These are phyloP conservation scores for Hemithea aestivaria DNA, from an alignment of 2,888 invertebrate genomes.

Conservation along the genomic window DNA sequence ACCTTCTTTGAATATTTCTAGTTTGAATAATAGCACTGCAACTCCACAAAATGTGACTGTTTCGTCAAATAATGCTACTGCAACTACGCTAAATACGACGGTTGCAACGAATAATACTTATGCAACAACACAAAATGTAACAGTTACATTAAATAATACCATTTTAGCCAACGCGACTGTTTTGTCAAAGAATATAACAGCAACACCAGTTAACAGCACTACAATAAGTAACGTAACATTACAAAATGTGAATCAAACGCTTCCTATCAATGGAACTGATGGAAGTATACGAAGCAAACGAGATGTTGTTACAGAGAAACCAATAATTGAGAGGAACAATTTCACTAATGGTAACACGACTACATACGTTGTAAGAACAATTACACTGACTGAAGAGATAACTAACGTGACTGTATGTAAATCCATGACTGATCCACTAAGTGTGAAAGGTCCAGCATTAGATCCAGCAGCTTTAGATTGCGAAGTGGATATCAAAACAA, in stretches of 20 bases:
- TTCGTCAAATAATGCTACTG: constrained; percentile 1
- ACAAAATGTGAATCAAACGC: too few relatives aligned
- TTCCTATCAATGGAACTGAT: too few relatives aligned
- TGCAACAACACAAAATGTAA: too few relatives aligned
- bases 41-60: constrained; percentile 1
- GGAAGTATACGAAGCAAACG: too few relatives aligned
- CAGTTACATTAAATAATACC: too few relatives aligned
- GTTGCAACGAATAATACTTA: background rate
- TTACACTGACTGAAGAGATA: constrained; percentile 6
- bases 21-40: background rate
- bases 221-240: too few relatives aligned
- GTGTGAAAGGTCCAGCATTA: constrained; percentile 46
- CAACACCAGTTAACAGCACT: too few relatives aligned
- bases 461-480: constrained; percentile 50
- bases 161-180: too few relatives aligned
- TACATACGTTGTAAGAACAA: constrained; percentile 4
- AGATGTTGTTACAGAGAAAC: background rate
- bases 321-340: background rate
- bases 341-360: constrained; percentile 11
- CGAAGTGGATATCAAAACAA: constrained; percentile 54
- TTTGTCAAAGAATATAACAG: too few relatives aligned
- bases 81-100: constrained; percentile 1
- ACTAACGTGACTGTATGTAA: constrained; percentile 9
- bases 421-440: constrained; percentile 47
- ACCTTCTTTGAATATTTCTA: too few relatives aligned